Conservation (phyloP, 2,888 invertebrate genomes). For the Aphelenchoides bicaudatus region DNA sequence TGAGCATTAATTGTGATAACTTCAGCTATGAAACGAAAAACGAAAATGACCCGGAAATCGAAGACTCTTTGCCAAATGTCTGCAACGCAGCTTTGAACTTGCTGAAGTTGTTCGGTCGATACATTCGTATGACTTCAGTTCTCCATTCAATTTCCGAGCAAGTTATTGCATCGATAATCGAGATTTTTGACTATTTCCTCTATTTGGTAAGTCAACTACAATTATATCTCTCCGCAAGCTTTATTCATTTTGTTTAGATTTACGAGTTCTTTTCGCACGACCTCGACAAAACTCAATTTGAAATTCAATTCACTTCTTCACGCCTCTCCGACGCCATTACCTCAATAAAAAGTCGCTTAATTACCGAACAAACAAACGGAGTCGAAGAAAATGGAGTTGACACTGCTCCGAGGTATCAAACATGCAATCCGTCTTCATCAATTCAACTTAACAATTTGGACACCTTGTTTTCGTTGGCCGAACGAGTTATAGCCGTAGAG, state of each 20-base stretch:
- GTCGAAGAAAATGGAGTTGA: not conserved
- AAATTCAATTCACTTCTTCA: conserved; percentile 25
- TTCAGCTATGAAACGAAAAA: conserved; percentile 25
- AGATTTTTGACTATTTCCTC: conserved; percentile 52
- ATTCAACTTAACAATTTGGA: conserved; percentile 64
- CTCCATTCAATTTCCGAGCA: conserved; percentile 49
- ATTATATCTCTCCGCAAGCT: too few species aligned
- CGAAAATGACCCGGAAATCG: conserved; percentile 21
- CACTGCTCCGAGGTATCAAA: not conserved
- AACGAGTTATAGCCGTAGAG: conserved; percentile 85
- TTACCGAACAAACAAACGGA: not conserved
- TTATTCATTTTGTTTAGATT: conserved; percentile 24
- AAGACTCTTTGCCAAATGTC: conserved; percentile 44
- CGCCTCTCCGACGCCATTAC: conserved; percentile 29
- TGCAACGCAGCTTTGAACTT: conserved; percentile 57
- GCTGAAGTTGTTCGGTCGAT: conserved; percentile 51
- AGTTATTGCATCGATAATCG: conserved; percentile 46
- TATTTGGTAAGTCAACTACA: conserved; percentile 44
- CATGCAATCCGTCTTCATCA: conserved; percentile 19
- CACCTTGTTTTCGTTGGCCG: conserved; percentile 76
- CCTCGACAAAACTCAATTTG: conserved; percentile 20
- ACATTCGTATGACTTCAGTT: conserved; percentile 55
- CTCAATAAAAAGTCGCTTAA: conserved; percentile 21
- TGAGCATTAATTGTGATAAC: conserved; percentile 18
- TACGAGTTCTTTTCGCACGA: conserved; percentile 33